Evolutionary conservation across 1,140 invertebrate species (phyloP), one percentile per base, ranked within the genome.

Genomic region (Holcopasites calliopsidis): DNA sequence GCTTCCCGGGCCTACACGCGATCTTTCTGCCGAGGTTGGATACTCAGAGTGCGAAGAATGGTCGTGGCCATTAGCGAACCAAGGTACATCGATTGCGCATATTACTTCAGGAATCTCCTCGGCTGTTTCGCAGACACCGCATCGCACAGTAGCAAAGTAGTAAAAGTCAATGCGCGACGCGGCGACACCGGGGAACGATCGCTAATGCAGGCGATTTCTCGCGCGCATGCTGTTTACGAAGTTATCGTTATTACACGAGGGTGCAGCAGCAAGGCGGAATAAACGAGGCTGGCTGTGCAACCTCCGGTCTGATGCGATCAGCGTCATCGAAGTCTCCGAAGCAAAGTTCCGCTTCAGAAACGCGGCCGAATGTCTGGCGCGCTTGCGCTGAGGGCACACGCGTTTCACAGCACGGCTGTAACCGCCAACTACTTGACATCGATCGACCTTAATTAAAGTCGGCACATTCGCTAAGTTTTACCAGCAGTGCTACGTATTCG

Each of bases 391-490:
- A 13, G 11, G 11, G 44, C 55, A n/a, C 11, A 16, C 31, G 6
- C 60, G 35, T 54, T 62, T 44, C 49, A 33, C 35, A 23, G 61
- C 49, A 65, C 71, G 49, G 49, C 60, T 65, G 61, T 55, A 74
- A 74, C 71, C 50, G 44, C 71, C 65, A 66, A 74, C 71, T 74
- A 74, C 71, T 74, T 74, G 50, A 65, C 71, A 74, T 74, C 71
- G 71, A 74, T 74, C 71, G 61, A 74, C 71, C 71, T 74, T 74
- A 74, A 74, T 74, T 74, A 74, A 74, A 66, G 71, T 74, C 71
- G 50, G 62, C 71, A 74, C 62, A 74, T 57, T 74, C 61, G 61
- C 71, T 8, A 74, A 74, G 50, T 74, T 74, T 74, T 74, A 66
- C 47, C 33, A 31, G 10, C 47, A 11, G 8, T 28, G 52, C 47